Base-by-base conservation (phyloP, 2,888 invertebrate genomes). In the Paralinhomoeus sp. region DNA sequence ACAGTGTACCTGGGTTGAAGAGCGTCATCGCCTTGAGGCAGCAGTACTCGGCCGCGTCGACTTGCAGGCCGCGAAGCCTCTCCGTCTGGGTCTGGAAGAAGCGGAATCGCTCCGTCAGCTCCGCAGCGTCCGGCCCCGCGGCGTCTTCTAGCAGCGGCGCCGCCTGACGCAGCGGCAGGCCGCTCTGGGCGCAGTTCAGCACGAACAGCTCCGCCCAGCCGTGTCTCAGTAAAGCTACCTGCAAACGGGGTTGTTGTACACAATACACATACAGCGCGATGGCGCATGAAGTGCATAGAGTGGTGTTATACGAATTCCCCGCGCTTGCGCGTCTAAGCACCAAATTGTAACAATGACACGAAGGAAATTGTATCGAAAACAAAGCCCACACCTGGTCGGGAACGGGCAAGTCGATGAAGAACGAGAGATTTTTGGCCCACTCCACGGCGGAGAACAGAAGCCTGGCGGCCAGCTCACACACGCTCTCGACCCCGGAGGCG, bases 401-500 rank as follows among this genome's bases (percentile, higher is more conserved):
- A 37, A 75, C 72, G 73, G 87, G 85, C 50, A 91, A 76, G 65
- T 91, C 91, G 53, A 87, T 87, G 71, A 91, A 93, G 71, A 85
- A 89, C 51, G 89, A 89, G 63, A 93, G 89, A 67, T 87, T 87
- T 60, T 85, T 73, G 56, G 89, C 85, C 91, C 91, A 93, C 68
- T 91, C 89, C 42, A 93, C 89, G 37, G 89, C 89, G 47, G 83
- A 83, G 72, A 91, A 91, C 41, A 91, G 74, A 49, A 91, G 69
- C 54, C 89, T 73, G 45, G 91, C 89, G 35, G 91, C 91, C 58
- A 91, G 70, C 66, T 91, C 91, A 71, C 89, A 89, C 64, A 91
- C 87, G 69, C 84, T 87, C 71, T 93, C 91, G 63, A 91, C 89
- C 57, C 87, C 87, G 85, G 89, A n/a, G n/a, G n/a, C n/a, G n/a